Conservation (phyloP, 2,888 invertebrate genomes). For the Calameuta filiformis region DNA sequence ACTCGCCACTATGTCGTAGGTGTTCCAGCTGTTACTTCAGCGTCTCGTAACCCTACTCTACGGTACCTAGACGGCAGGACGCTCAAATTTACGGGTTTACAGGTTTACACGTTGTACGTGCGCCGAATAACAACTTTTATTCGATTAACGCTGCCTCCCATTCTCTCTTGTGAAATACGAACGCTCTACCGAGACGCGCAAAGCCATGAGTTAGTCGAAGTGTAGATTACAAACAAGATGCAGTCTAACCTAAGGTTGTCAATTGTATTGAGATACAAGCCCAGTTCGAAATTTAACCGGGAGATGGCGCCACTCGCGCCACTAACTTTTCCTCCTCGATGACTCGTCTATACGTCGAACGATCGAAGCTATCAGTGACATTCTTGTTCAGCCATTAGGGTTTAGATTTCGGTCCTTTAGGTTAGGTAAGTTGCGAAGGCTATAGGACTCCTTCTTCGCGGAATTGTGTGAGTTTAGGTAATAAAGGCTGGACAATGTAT, state of each 20-base stretch:
- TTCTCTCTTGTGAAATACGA: not conserved
- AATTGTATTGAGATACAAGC: not conserved
- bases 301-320: not conserved
- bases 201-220: not conserved
- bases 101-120: slow-evolving; percentile 24
- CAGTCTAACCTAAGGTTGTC: not conserved
- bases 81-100: slow-evolving; percentile 25
- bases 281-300: not conserved
- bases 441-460: not conserved
- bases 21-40: not conserved
- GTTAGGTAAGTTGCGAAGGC: not conserved
- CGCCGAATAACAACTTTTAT: slow-evolving; percentile 40
- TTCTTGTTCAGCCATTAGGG: not conserved
- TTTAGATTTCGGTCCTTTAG: too few species aligned
- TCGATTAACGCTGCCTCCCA: slow-evolving; percentile 34
- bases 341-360: not conserved
- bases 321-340: not conserved
- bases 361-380: not conserved
- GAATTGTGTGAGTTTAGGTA: not conserved
- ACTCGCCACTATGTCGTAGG: not conserved
- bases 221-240: not conserved
- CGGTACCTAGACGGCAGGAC: not conserved
- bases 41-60: not conserved
- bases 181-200: not conserved
- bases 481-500: not conserved